These are phyloP conservation scores for Actias luna DNA, from an alignment of 2,888 invertebrate species.

Conservation along the genomic window DNA sequence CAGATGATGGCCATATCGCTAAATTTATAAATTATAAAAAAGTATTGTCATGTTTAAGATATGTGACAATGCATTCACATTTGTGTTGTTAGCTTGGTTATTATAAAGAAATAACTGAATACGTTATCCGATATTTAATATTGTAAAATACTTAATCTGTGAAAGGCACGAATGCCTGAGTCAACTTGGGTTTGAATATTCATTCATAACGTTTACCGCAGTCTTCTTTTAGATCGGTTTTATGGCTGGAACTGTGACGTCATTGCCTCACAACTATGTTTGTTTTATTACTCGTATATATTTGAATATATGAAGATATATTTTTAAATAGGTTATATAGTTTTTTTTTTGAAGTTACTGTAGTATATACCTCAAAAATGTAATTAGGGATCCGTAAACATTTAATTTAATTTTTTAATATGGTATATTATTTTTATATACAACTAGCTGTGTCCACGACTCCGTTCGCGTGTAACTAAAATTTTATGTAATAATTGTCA, in stretches of 20 bases:
- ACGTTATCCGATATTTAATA: neutral
- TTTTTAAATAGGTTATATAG: too few relatives aligned
- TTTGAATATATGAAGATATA: neutral
- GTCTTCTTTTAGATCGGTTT: conserved; percentile 1
- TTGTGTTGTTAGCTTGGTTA: too few relatives aligned
- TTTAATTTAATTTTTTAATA: too few relatives aligned
- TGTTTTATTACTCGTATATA: neutral
- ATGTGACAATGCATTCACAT: too few relatives aligned
- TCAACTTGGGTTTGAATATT: neutral
- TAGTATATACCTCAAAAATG: too few relatives aligned
- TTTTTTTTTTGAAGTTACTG: too few relatives aligned
- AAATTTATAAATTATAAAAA: too few relatives aligned
- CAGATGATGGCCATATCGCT: too few relatives aligned
- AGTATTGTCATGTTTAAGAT: too few relatives aligned
- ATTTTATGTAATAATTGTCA: neutral
- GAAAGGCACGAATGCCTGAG: neutral
- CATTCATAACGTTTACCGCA: neutral
- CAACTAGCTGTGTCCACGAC: neutral
- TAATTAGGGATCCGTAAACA: too few relatives aligned
- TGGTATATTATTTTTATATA: too few relatives aligned
- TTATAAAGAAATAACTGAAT: neutral
- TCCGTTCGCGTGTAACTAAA: neutral
- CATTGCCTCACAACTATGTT: neutral
- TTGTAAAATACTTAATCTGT: neutral
- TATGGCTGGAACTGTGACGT: conserved; percentile 8